Percentiles rank a stretch among this genome's conserved stretches.
phyloP scores from a whole-genome alignment of 2,113 vertebrate genomes.

The Camelus dromedarius region DNA sequence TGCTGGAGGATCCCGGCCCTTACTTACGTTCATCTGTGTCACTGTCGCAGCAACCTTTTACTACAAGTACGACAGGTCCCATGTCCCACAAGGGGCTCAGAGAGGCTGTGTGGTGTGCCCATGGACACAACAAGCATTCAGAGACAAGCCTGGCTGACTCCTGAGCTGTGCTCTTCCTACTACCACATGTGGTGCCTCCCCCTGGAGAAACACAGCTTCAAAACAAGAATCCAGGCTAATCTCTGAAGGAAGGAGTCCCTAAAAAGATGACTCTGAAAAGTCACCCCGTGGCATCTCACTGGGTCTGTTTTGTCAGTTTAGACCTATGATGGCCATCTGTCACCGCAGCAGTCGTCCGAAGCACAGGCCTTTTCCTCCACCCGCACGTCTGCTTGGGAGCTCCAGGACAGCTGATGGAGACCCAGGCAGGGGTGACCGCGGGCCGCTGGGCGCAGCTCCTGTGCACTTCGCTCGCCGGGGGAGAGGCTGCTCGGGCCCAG shows the following conservation, averaged over 20 bases:
- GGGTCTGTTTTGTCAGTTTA: background rate
- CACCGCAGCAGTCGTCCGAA: background rate
- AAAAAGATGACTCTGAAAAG: background rate
- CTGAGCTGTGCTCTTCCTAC: background rate
- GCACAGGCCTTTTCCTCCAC: background rate
- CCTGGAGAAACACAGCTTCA: background rate
- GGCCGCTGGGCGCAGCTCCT: background rate
- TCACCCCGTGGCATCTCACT: background rate
- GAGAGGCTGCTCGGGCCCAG: background rate
- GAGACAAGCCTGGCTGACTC: background rate
- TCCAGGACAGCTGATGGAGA: background rate
- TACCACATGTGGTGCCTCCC: background rate
- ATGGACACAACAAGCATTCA: background rate
- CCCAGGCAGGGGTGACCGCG: background rate
- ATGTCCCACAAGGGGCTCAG: background rate
- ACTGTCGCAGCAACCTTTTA: background rate
- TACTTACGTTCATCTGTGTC: background rate
- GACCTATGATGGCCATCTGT: background rate
- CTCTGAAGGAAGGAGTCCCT: background rate
- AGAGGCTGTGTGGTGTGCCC: background rate
- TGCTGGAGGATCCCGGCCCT: background rate
- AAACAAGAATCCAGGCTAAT: background rate
- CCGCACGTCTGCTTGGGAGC: background rate
- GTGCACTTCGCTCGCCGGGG: rapidly evolving
- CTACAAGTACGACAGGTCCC: rapidly evolving